Evolutionary conservation across 2,888 invertebrate species (phyloP), one percentile per base, ranked within the genome.

Genomic region (Trichopoda pennipes): DNA sequence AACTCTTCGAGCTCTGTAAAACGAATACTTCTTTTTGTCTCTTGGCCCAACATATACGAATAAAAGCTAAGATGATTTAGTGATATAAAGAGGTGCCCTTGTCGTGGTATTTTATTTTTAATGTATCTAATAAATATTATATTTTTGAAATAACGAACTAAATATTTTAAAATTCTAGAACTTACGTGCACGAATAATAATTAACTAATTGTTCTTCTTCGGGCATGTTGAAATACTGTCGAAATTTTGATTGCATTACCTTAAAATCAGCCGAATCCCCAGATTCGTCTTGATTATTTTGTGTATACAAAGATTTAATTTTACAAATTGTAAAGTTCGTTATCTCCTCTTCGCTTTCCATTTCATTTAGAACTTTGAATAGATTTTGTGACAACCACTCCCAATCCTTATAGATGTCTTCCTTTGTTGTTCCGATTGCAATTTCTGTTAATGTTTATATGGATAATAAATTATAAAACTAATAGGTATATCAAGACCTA

Each of bases 31-130:
- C 98, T 93, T 87, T 96, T 96, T 6, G 96, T 97, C 90, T 98
- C 97, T 79, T 94, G 95, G 10, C 98, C 98, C 91, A 99, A 93
- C 88, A 99, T 95, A 89, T 96, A 98, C 0, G 99, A 97, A 91
- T 99, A 96, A 92, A 99, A 99, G 90, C 98, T 98, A 90, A 99
- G 93, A 90, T 98, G 97, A 90, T 98, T 97, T 44, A 99, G 95
- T 21, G 98, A 98, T n/a, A 99, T 93, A 90, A 99, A 99, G 90
- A 99, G 93, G 95, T 98, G 97, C 42, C 99, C 99, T 92, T 99
- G 99, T n/a, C 97, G 93, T 0, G 98, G 99, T 85, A 99, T 93
- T 90, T 95, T 95, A 44, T 96, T 95, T 91, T 97, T 98, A 95
- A 97, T 96, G 89, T 97, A 98, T 89, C 98, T 98, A 21, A 9